Evolutionary conservation across 2,113 vertebrate species (phyloP).

Genomic region (Elephantulus edwardii): DNA sequence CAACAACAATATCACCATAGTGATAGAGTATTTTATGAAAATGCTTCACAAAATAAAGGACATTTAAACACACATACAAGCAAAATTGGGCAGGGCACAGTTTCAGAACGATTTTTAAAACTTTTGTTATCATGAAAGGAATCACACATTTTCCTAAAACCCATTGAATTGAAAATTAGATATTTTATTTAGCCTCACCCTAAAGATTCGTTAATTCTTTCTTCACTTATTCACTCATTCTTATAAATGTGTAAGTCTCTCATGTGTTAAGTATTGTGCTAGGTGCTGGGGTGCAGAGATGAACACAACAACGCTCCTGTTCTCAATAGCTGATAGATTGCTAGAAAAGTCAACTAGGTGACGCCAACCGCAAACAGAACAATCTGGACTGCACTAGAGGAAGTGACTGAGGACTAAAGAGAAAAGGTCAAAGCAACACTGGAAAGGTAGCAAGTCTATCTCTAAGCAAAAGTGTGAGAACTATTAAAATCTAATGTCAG

Average conservation of each 20-base stretch:
- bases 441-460: not conserved
- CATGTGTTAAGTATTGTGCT: not conserved
- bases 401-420: not conserved
- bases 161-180: not conserved
- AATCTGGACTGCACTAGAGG: not conserved
- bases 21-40: slow-evolving; percentile 3
- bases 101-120: not conserved
- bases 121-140: not conserved
- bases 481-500: not conserved
- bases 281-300: not conserved
- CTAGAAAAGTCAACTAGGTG: not conserved
- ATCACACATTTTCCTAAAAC: not conserved
- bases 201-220: not conserved
- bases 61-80: not conserved
- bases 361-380: not conserved
- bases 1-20: not conserved
- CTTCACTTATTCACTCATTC: not conserved
- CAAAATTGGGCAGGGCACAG: slow-evolving; percentile 16
- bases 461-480: slow-evolving; percentile 16
- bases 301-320: not conserved
- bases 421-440: not conserved
- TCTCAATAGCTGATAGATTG: not conserved
- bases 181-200: not conserved
- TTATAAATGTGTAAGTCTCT: not conserved
- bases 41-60: slow-evolving; percentile 23